Evolutionary conservation across 37 sponge, comb jelly and placozoan genomes (phyloP).

Genomic region (Aplysina aerophoba): DNA sequence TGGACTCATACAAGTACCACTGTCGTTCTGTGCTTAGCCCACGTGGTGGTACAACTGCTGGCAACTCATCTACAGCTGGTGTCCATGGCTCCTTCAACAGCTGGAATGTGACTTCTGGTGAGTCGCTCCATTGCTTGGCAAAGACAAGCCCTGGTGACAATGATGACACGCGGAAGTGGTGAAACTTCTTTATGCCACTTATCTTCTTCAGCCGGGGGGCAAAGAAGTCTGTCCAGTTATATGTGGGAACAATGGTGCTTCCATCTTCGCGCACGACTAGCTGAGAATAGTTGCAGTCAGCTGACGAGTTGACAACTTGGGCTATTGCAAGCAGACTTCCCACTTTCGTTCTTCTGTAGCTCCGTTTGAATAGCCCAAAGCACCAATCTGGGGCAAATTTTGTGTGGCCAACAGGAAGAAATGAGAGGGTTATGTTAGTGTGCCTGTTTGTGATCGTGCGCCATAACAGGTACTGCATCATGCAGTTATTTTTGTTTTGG

Average conservation of each 20-base stretch:
- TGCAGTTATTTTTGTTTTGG: conserved; percentile 55
- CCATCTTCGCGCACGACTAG: no score
- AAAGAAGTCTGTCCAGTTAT: conserved; percentile 2
- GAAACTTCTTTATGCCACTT: conserved; percentile 4
- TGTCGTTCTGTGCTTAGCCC: no score
- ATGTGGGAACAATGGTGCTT: neutral
- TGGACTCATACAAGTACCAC: no score
- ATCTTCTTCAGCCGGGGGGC: conserved; percentile 2
- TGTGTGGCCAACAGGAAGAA: conserved; percentile 47
- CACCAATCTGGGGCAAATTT: conserved; percentile 33
- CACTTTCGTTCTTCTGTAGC: conserved; percentile 25
- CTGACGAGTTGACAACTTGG: conserved; percentile 4
- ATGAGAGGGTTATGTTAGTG: conserved; percentile 24
- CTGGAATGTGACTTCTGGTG: no score
- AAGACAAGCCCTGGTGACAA: neutral
- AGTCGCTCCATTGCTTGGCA: neutral
- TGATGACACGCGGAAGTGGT: conserved; percentile 31
- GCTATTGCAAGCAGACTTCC: neutral
- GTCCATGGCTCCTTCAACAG: no score
- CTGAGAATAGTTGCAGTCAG: no score
- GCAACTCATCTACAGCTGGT: no score
- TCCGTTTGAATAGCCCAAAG: conserved; percentile 31
- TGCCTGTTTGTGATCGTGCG: conserved; percentile 17
- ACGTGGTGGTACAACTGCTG: no score
- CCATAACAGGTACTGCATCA: conserved; percentile 49